Conservation (phyloP, 2,888 invertebrate species). For the Bedellia somnulentella region DNA sequence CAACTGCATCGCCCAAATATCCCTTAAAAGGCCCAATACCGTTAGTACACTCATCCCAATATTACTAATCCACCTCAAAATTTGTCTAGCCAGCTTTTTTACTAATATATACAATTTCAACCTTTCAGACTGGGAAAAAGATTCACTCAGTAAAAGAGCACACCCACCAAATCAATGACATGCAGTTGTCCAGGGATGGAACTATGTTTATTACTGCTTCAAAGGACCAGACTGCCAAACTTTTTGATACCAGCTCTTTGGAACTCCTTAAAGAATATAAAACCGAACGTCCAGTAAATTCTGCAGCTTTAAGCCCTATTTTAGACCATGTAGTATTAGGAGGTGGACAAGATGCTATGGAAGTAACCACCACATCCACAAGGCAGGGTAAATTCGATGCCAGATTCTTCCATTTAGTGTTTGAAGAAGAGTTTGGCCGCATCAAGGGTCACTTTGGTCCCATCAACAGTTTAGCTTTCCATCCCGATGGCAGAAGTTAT, state of each 20-base stretch:
- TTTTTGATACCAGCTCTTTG: constrained; percentile 88
- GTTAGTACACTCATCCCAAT: too few relatives aligned
- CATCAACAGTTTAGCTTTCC: constrained; percentile 97
- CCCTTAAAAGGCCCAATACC: too few relatives aligned
- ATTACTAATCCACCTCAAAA: too few relatives aligned
- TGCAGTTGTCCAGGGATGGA: constrained; percentile 91
- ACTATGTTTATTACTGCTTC: constrained; percentile 97
- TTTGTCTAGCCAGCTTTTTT: too few relatives aligned
- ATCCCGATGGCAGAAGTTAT: constrained; percentile 96
- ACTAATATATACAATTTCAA: too few relatives aligned
- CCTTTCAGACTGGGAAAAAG: constrained; percentile 76
- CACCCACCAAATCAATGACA: constrained; percentile 87
- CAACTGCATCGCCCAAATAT: too few relatives aligned
- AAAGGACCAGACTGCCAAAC: constrained; percentile 93
- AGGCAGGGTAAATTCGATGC: constrained; percentile 97
- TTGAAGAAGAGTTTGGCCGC: constrained; percentile 95
- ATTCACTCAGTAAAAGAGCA: constrained; percentile 80
- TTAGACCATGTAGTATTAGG: constrained; percentile 96
- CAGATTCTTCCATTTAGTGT: constrained; percentile 90
- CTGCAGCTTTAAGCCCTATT: constrained; percentile 95
- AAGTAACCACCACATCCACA: constrained; percentile 93
- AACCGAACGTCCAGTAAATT: constrained; percentile 97
- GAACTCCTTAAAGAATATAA: constrained; percentile 92
- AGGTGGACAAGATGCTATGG: constrained; percentile 99
- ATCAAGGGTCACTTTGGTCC: constrained; percentile 99